Evolutionary conservation across 2,888 invertebrate species (phyloP).

Genomic region (Glyphotaelius pellucidus): DNA sequence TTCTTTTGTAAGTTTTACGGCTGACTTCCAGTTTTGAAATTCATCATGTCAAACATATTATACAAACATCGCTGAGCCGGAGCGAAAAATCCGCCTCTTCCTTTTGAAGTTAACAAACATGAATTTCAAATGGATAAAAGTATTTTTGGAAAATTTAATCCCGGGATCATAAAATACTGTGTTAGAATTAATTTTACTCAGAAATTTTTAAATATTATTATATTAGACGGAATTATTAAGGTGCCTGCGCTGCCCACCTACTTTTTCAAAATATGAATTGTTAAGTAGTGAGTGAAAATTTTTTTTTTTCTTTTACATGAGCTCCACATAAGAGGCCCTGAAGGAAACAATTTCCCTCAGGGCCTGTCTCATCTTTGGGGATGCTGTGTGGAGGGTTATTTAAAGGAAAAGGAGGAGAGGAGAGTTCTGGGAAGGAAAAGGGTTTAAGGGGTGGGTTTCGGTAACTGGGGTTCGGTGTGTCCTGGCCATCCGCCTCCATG

Average conservation of each 20-base stretch:
- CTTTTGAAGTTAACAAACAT: slow-evolving; percentile 2
- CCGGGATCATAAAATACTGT: background rate
- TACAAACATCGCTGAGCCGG: background rate
- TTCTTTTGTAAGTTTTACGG: background rate
- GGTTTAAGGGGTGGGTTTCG: too few species aligned
- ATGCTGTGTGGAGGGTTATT: too few species aligned
- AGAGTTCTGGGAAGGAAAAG: too few species aligned
- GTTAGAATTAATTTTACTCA: background rate
- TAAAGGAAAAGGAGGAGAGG: too few species aligned
- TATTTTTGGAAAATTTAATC: background rate
- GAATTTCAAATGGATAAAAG: background rate
- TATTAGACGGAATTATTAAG: background rate
- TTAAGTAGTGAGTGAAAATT: too few species aligned
- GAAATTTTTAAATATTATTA: background rate
- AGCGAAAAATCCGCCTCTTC: background rate
- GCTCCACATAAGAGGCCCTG: too few species aligned
- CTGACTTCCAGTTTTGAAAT: background rate
- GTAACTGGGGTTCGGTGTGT: too few species aligned
- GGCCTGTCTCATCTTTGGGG: too few species aligned
- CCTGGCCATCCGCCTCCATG: too few species aligned
- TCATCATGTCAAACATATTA: background rate
- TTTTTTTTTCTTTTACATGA: too few species aligned
- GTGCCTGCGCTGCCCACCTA: background rate
- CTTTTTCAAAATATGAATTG: background rate
- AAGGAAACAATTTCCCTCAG: too few species aligned